phyloP scores from a whole-genome alignment of 2,113 vertebrate genomes.

The Perca fluviatilis region DNA sequence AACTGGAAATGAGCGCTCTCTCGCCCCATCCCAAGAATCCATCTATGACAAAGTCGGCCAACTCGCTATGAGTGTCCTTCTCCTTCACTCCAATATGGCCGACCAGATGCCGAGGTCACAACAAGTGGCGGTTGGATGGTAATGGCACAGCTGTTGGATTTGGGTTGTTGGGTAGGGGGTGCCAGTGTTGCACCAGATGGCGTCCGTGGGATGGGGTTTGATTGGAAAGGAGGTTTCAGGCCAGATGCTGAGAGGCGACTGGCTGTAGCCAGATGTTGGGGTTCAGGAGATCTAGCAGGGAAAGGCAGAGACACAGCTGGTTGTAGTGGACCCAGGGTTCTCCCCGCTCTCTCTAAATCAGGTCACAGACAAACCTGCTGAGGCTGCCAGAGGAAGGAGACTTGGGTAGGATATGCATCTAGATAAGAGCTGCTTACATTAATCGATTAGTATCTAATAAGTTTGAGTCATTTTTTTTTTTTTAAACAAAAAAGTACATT shows the following conservation, averaged over 20 bases:
- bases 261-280: conserved; percentile 79
- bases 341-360: conserved; percentile 63
- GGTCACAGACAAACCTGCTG: conserved; percentile 62
- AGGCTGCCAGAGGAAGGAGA: conserved; percentile 8
- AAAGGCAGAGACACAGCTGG: conserved; percentile 73
- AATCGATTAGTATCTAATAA: no score
- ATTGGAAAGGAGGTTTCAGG: conserved; percentile 73
- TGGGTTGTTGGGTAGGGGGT: conserved; percentile 56
- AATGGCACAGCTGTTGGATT: conserved; percentile 81
- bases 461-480: no score
- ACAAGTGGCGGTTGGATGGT: conserved; percentile 61
- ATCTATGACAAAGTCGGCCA: conserved; percentile 62
- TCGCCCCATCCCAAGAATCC: conserved; percentile 17
- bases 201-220: conserved; percentile 67
- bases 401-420: background rate
- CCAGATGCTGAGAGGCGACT: conserved; percentile 76
- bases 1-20: conserved; percentile 33
- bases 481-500: no score
- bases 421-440: background rate
- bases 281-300: conserved; percentile 65
- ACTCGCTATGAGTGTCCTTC: conserved; percentile 67
- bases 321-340: conserved; percentile 54
- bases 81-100: conserved; percentile 68
- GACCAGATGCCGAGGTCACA: conserved; percentile 82
- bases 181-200: conserved; percentile 79